These are phyloP conservation scores for Eulemur rubriventer DNA, from an alignment of 2,797 vertebrate genomes.

Conservation along the genomic window DNA sequence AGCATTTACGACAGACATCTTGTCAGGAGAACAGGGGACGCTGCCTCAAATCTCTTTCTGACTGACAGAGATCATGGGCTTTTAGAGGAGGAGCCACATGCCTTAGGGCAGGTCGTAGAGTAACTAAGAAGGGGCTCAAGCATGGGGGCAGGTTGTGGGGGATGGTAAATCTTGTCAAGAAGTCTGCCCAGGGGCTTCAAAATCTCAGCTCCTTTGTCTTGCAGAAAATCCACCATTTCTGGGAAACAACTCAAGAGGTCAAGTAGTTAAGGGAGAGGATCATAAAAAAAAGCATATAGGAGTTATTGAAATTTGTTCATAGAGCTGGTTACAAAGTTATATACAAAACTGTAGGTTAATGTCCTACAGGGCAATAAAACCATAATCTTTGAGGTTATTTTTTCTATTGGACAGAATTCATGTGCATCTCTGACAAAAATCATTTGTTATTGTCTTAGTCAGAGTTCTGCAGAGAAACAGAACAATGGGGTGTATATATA, in stretches of 20 bases:
- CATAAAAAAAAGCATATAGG: too few relatives aligned
- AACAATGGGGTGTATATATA: not conserved
- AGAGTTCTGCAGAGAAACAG: not conserved
- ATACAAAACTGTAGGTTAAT: not conserved
- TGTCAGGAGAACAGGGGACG: not conserved
- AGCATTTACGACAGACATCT: not conserved
- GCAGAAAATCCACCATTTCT: not conserved
- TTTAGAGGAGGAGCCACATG: not conserved
- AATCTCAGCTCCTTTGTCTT: not conserved
- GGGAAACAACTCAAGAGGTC: too few relatives aligned
- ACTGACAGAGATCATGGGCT: not conserved
- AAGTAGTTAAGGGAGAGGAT: too few relatives aligned
- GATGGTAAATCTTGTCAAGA: not conserved
- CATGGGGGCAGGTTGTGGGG: too few relatives aligned
- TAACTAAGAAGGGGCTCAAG: too few relatives aligned
- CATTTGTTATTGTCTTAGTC: not conserved
- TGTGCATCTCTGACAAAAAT: not conserved
- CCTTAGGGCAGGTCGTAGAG: too few relatives aligned
- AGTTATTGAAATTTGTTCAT: not conserved
- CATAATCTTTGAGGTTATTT: not conserved
- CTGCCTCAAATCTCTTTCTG: not conserved
- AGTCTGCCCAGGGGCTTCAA: not conserved
- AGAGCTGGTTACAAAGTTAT: not conserved
- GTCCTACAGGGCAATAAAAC: not conserved
- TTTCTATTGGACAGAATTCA: not conserved